phyloP scores from a whole-genome alignment of 2,113 vertebrate genomes.

The Patagioenas fasciata region DNA sequence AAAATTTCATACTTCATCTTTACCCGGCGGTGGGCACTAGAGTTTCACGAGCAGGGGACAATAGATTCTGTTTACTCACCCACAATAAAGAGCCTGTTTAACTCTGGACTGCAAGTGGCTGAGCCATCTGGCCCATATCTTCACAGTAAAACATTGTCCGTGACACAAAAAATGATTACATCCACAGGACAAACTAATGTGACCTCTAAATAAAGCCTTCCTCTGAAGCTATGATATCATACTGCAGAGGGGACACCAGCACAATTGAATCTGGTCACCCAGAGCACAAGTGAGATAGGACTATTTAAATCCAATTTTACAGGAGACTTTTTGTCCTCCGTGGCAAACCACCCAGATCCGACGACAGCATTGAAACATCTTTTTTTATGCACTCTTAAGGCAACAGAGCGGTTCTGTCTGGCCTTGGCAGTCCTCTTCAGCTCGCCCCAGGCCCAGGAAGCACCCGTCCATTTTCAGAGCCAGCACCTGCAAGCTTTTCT shows the following conservation, averaged over 20 bases:
- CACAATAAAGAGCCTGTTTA: slow-evolving; percentile 80
- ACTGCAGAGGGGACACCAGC: slow-evolving; percentile 80
- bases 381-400: slow-evolving; percentile 79
- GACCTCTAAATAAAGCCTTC: slow-evolving; percentile 84
- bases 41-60: slow-evolving; percentile 81
- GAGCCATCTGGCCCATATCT: slow-evolving; percentile 85
- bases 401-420: slow-evolving; percentile 76
- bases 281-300: slow-evolving; percentile 83
- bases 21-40: slow-evolving; percentile 77
- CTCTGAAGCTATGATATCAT: slow-evolving; percentile 88
- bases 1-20: slow-evolving; percentile 81
- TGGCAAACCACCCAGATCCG: slow-evolving; percentile 79
- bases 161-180: slow-evolving; percentile 86
- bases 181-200: slow-evolving; percentile 82
- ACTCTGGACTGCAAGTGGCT: slow-evolving; percentile 80
- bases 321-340: slow-evolving; percentile 83
- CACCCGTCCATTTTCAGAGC: slow-evolving; percentile 61
- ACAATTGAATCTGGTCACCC: slow-evolving; percentile 86
- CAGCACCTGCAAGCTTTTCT: slow-evolving; percentile 75
- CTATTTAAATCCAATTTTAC: slow-evolving; percentile 81
- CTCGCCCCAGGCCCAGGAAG: slow-evolving; percentile 76
- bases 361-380: slow-evolving; percentile 85
- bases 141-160: slow-evolving; percentile 88
- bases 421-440: slow-evolving; percentile 70
- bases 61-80: slow-evolving; percentile 80